Conservation (phyloP, 2,888 invertebrate species). For the Apeira syringaria region DNA sequence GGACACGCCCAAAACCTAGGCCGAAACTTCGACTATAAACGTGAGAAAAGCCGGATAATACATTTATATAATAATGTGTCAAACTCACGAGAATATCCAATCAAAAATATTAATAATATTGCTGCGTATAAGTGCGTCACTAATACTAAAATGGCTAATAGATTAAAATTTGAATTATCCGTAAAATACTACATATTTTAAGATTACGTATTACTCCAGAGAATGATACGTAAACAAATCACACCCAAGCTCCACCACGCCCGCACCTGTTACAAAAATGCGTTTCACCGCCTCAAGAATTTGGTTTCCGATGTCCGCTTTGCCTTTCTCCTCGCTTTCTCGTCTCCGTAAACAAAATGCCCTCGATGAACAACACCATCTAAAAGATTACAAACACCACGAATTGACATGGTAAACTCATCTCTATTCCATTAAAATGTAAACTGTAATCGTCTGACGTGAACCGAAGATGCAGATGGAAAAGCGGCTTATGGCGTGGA, state of each 20-base stretch:
- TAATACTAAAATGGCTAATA: no score
- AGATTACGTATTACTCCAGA: conserved; percentile 2
- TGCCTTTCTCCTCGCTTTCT: conserved; percentile 76
- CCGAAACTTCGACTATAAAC: no score
- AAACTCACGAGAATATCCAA: no score
- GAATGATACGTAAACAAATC: conserved; percentile 11
- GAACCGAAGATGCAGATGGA: not conserved
- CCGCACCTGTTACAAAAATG: conserved; percentile 45
- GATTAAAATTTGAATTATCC: no score
- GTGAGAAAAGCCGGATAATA: no score
- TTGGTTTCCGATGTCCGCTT: conserved; percentile 54
- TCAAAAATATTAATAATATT: no score
- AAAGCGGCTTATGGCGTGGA: not conserved
- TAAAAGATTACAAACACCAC: conserved; percentile 3
- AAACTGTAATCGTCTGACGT: not conserved
- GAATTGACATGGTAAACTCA: not conserved
- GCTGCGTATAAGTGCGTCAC: no score
- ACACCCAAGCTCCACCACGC: conserved; percentile 13
- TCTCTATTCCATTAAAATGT: not conserved
- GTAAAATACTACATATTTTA: no score
- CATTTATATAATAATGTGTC: no score
- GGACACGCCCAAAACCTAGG: no score
- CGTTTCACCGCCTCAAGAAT: conserved; percentile 68
- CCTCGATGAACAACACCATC: conserved; percentile 42
- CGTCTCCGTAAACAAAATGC: conserved; percentile 61